Base-by-base conservation (phyloP, 2,113 vertebrate species). In the Isurus oxyrinchus region DNA sequence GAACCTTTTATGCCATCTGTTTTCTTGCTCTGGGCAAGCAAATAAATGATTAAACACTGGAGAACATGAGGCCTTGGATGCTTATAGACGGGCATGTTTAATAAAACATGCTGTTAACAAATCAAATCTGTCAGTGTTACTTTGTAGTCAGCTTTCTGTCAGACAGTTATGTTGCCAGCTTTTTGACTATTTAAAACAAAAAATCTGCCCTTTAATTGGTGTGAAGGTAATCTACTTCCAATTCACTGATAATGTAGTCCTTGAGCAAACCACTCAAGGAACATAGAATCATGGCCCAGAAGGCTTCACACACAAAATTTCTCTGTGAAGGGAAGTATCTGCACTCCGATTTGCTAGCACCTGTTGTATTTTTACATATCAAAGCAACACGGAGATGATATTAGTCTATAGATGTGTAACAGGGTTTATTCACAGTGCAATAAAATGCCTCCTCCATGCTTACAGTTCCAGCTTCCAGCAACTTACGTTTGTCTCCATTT, bases 11-110 rank as follows among this genome's bases (percentile, higher is more conserved):
- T 49, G 66, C 44, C 61, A 95, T 72, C 94, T 72, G 67, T 55
- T 69, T 95, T 10, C 25, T 40, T 35, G 66, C 44, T 95, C 66
- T 31, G 40, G 66, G 66, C 94, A 95, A 95, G 63, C 25, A 95
- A 95, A 95, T 95, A 95, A 53, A 95, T 55, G 67, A 95, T 72
- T 72, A 95, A 95, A 72, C 44, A 72, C 49, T 72, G 27, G 67
- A 55, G 94, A 55, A 72, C 66, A 49, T 66, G 94, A 95, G 94
- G 21, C 53, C n/a, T 90, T 55, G 87, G 49, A 90, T 57, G 44
- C 87, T 57, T 49, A 25, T 67, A 27, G 94, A 95, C 2, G 21
- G 63, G 94, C n/a, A 67, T 95, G 63, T 95, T 49, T 40, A 66
- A 95, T 95, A 95, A 69, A 95, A 69, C 35, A 69, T 67, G 61